Evolutionary conservation across 2,113 vertebrate genomes (phyloP), one percentile per base, ranked within the genome.

Genomic region (Recurvirostra avosetta): DNA sequence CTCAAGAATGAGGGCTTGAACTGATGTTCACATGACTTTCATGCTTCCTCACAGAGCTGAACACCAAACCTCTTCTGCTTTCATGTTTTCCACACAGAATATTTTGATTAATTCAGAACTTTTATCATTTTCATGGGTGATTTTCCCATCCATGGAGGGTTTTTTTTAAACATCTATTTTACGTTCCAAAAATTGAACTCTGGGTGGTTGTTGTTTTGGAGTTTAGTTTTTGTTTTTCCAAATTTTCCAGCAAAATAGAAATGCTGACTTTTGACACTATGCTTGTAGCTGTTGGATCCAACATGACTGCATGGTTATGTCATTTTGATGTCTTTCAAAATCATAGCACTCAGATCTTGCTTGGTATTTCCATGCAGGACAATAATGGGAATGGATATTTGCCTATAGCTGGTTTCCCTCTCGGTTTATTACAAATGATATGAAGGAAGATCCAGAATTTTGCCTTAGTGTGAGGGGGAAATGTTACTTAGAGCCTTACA

Each of bases 41-140:
- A 0, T 30, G 18, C 8, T 82, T 88, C 2, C 7, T 82, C 1
- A 0, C 30, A 65, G 36, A 85, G 40, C 22, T 3, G 3, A 75
- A 45, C 5, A 6, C 1, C 38, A 53, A 91, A 66, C 9, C 4
- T 50, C 45, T 82, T 84, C 23, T 77, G 19, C 1, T 4, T 81
- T 87, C 41, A 40, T 15, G 56, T 65, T 88, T 93, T 53, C 68
- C 66, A 40, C 32, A 84, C 52, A 55, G 38, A 81, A 12, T 47
- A 67, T 47, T 87, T 67, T 95, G 16, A 79, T 61, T 68, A 40
- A 91, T 74, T 62, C 59, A 89, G 43, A 55, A 75, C 6, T 20
- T 67, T 8, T 11, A 26, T 63, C 50, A 63, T 27, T 78, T 91
- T 90, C 18, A 78, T 34, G 41, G 3, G 9, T 82, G n/a, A 32